These are phyloP conservation scores for Heliothis peltigera DNA, from an alignment of 2,888 invertebrate species.

Conservation along the genomic window DNA sequence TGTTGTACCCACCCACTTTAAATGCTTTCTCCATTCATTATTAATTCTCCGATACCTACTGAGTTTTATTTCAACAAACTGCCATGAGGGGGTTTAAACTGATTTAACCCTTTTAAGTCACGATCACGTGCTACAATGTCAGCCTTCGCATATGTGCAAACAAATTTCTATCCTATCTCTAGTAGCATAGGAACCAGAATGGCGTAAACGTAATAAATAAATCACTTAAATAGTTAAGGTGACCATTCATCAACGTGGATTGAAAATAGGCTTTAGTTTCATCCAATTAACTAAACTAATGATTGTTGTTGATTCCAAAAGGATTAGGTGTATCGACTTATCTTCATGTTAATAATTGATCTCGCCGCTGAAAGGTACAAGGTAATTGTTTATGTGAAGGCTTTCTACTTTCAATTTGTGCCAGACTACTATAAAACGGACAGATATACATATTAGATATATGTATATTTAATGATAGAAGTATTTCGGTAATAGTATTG, in stretches of 20 bases:
- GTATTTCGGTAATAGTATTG: no score
- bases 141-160: constrained; percentile 14
- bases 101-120: constrained; percentile 67
- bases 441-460: not conserved
- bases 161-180: constrained; percentile 3
- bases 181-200: constrained; percentile 36
- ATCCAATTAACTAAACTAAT: constrained; percentile 51
- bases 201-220: constrained; percentile 26
- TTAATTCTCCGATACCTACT: constrained; percentile 33
- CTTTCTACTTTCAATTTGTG: not conserved
- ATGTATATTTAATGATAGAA: no score
- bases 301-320: constrained; percentile 19
- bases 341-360: not conserved
- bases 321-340: not conserved
- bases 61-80: constrained; percentile 52
- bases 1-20: constrained; percentile 29
- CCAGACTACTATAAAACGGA: not conserved
- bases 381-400: not conserved
- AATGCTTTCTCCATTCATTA: constrained; percentile 50
- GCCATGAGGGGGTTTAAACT: constrained; percentile 59
- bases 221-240: constrained; percentile 67
- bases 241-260: constrained; percentile 68
- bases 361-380: not conserved
- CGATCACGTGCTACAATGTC: constrained; percentile 56
- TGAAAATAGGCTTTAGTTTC: constrained; percentile 65